Percentiles rank a stretch among this genome's conserved stretches.
Evolutionary conservation across 2,888 invertebrate species (phyloP).

Genomic region (Mellilla xanthometata): DNA sequence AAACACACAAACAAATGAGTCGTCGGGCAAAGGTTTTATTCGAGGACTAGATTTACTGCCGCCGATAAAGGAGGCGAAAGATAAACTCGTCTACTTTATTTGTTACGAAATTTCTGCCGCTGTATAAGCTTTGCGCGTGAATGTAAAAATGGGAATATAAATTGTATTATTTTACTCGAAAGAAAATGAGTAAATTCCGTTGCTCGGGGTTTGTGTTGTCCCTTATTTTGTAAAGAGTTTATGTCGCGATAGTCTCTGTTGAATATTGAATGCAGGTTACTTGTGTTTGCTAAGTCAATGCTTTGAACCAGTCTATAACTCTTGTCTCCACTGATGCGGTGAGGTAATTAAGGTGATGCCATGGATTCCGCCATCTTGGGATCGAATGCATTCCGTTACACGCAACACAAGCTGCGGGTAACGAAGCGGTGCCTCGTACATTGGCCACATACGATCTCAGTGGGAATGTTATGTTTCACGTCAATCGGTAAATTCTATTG

Average conservation of each 20-base stretch:
- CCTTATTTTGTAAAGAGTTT: too few species aligned
- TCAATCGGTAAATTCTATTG: constrained; percentile 7
- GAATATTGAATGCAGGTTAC: too few species aligned
- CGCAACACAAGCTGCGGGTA: constrained; percentile 35
- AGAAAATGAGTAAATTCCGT: not conserved
- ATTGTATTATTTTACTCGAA: not conserved
- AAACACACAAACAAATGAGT: constrained; percentile 49
- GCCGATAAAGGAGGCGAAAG: constrained; percentile 2
- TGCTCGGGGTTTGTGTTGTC: not conserved
- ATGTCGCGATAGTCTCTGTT: too few species aligned
- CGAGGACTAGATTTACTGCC: constrained; percentile 34
- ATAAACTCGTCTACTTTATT: constrained; percentile 20
- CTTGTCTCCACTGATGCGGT: constrained; percentile 4
- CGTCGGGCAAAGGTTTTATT: constrained; percentile 37
- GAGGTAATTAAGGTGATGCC: constrained; percentile 19
- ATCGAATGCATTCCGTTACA: constrained; percentile 58
- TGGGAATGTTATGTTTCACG: not conserved
- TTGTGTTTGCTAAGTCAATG: too few species aligned
- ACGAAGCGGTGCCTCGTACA: constrained; percentile 35
- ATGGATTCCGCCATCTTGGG: constrained; percentile 41
- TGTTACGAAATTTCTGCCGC: too few species aligned
- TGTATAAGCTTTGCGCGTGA: too few species aligned
- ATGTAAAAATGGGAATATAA: not conserved
- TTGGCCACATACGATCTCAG: constrained; percentile 12
- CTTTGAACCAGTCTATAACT: constrained; percentile 1